phyloP scores from a whole-genome alignment of 1,140 invertebrate genomes.

The Elymnias hypermnestra region DNA sequence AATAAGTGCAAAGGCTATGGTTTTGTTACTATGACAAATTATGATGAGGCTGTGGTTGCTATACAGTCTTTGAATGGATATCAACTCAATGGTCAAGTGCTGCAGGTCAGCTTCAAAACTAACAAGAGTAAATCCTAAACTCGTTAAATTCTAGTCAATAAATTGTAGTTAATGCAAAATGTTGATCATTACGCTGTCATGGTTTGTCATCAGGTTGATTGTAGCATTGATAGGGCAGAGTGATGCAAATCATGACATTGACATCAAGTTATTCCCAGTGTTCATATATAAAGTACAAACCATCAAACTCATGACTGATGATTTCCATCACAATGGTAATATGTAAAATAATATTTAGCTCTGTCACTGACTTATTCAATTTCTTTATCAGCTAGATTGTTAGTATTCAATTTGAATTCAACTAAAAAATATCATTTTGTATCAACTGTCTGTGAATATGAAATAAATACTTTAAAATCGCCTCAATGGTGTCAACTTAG shows the following conservation, averaged over 20 bases:
- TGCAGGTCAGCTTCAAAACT: slow-evolving; percentile 94
- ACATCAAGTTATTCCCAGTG: slow-evolving; percentile 37
- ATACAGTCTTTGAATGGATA: slow-evolving; percentile 94
- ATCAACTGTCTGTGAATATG: too few relatives aligned
- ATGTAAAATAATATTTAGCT: too few relatives aligned
- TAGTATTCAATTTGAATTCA: too few relatives aligned
- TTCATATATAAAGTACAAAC: slow-evolving; percentile 60
- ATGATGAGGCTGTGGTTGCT: slow-evolving; percentile 92
- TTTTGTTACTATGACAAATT: slow-evolving; percentile 96
- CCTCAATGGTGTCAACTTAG: neutral
- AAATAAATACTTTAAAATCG: too few relatives aligned
- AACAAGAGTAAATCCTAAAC: slow-evolving; percentile 82
- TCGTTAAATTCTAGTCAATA: slow-evolving; percentile 68
- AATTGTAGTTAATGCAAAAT: slow-evolving; percentile 74
- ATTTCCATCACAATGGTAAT: slow-evolving; percentile 36
- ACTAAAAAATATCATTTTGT: too few relatives aligned
- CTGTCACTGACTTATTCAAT: too few relatives aligned
- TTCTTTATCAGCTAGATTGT: too few relatives aligned
- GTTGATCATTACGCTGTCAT: slow-evolving; percentile 70
- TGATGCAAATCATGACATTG: slow-evolving; percentile 61
- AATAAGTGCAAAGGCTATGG: slow-evolving; percentile 96
- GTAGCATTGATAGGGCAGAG: slow-evolving; percentile 43
- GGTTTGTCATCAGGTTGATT: slow-evolving; percentile 55
- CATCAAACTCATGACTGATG: slow-evolving; percentile 30
- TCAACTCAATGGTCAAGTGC: slow-evolving; percentile 89